phyloP scores from a whole-genome alignment of 2,113 vertebrate genomes.

The Oreocharis arfaki region DNA sequence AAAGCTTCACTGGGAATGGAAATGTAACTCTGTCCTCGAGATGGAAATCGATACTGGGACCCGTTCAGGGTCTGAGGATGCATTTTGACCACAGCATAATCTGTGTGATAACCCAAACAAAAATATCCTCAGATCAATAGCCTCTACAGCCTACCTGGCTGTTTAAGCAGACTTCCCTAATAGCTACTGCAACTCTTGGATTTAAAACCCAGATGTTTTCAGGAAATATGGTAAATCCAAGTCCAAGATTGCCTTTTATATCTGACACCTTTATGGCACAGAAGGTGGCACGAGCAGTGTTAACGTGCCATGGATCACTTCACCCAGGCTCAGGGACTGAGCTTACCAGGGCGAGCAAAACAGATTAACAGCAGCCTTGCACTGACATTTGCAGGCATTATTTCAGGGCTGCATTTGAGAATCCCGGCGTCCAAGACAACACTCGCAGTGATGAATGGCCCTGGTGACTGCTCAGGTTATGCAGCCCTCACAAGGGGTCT shows the following conservation, averaged over 20 bases:
- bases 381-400: not conserved
- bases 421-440: not conserved
- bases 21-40: constrained; percentile 84
- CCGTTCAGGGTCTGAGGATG: constrained; percentile 73
- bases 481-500: not conserved
- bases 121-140: not conserved
- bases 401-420: not conserved
- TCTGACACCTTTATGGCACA: not conserved
- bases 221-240: not conserved
- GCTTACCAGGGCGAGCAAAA: not conserved
- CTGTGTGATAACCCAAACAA: constrained; percentile 60
- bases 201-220: not conserved
- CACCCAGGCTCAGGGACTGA: not conserved
- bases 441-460: not conserved
- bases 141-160: not conserved
- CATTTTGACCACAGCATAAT: constrained; percentile 85
- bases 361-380: not conserved
- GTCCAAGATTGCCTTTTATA: not conserved
- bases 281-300: not conserved
- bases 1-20: constrained; percentile 89
- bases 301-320: not conserved
- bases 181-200: not conserved
- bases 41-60: constrained; percentile 87
- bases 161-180: not conserved
- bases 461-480: not conserved